Evolutionary conservation across 1,140 invertebrate species (phyloP).

Genomic region (Vollenhovia emeryi): DNA sequence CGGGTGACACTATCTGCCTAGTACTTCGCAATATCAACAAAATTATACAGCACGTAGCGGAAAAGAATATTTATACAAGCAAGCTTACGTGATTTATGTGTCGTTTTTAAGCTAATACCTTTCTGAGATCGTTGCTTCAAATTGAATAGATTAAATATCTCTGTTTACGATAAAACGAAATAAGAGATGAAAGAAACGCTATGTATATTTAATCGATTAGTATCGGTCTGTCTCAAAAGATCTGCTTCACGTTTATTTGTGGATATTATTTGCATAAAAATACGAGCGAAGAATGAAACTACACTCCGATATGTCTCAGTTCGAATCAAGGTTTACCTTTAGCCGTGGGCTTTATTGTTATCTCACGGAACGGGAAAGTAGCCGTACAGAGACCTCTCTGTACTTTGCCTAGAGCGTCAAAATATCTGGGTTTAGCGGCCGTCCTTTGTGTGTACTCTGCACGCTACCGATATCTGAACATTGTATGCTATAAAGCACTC

Average conservation of each 20-base stretch:
- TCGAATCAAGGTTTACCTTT: constrained; percentile 42
- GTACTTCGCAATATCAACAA: constrained; percentile 38
- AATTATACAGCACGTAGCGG: not conserved
- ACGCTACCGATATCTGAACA: constrained; percentile 50
- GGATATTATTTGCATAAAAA: constrained; percentile 49
- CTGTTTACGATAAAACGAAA: constrained; percentile 1
- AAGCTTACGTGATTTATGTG: not conserved
- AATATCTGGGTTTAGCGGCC: constrained; percentile 57
- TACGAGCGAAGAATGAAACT: constrained; percentile 41
- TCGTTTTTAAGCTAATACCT: not conserved
- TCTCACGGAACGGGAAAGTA: constrained; percentile 51
- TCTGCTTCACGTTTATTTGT: not conserved
- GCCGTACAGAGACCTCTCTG: constrained; percentile 32
- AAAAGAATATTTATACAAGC: constrained; percentile 2
- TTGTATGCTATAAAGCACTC: not conserved
- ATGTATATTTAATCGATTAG: constrained; percentile 6
- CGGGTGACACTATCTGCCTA: constrained; percentile 55
- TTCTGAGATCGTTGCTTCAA: not conserved
- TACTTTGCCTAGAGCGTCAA: constrained; percentile 59
- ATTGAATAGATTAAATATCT: not conserved
- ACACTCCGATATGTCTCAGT: constrained; percentile 25
- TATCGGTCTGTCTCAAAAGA: not conserved
- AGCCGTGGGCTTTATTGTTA: constrained; percentile 51
- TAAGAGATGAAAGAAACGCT: not conserved
- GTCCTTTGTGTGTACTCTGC: constrained; percentile 46